phyloP scores from a whole-genome alignment of 1,140 invertebrate genomes.

The Elysia chlorotica region DNA sequence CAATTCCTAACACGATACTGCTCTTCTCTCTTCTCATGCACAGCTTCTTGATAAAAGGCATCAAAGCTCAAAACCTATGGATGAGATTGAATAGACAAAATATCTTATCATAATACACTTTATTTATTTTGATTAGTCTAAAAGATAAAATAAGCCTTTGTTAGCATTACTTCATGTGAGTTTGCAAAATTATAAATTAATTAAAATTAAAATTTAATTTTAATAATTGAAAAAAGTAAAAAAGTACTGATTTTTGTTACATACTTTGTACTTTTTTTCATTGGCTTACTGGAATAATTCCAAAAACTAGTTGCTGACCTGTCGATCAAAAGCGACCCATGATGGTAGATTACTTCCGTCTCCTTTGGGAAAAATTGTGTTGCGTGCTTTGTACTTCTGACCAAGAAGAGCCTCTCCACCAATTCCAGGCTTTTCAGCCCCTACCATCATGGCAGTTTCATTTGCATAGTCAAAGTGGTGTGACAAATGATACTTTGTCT shows the following conservation, averaged over 20 bases:
- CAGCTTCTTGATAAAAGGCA: conserved; percentile 62
- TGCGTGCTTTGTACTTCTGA: conserved; percentile 52
- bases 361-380: conserved; percentile 58
- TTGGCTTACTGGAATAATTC: too few relatives aligned
- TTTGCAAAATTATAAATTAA: too few relatives aligned
- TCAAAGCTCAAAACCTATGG: conserved; percentile 56
- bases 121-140: too few relatives aligned
- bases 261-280: too few relatives aligned
- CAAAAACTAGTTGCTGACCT: too few relatives aligned
- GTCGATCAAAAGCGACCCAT: conserved; percentile 86
- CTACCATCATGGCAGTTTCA: conserved; percentile 55
- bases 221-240: too few relatives aligned
- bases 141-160: too few relatives aligned
- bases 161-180: too few relatives aligned
- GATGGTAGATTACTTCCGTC: conserved; percentile 74
- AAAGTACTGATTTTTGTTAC: too few relatives aligned
- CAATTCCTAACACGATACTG: conserved; percentile 59
- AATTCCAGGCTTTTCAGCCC: conserved; percentile 59
- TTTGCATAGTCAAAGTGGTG: conserved; percentile 62
- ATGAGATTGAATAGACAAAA: background rate
- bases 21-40: conserved; percentile 60
- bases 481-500: conserved; percentile 61
- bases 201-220: too few relatives aligned
- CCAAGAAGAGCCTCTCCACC: conserved; percentile 59
- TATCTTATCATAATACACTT: too few relatives aligned